phyloP scores from a whole-genome alignment of 2,113 vertebrate genomes.

The Triplophysa tibetana region DNA sequence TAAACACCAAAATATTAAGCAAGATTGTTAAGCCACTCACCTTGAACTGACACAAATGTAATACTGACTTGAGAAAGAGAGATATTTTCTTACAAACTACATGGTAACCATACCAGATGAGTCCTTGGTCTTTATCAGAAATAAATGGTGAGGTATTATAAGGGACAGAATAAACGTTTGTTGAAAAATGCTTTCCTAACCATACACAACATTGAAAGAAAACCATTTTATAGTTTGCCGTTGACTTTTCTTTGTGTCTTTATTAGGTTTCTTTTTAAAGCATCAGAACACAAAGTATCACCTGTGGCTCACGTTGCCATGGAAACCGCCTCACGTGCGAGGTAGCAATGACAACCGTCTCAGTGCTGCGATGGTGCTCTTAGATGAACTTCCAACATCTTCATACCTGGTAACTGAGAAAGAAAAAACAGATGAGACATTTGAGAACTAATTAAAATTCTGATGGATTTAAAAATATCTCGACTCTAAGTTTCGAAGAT shows the following conservation, averaged over 20 bases:
- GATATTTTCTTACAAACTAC: neutral
- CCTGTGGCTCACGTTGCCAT: slow-evolving; percentile 35
- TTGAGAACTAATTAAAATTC: too few relatives aligned
- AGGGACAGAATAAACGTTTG: neutral
- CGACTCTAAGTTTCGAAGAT: too few relatives aligned
- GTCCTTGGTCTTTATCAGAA: neutral
- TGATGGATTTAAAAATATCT: too few relatives aligned
- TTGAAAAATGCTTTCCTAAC: too few relatives aligned
- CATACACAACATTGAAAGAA: neutral
- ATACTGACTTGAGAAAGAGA: neutral
- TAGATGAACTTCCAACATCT: neutral
- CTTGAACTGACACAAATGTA: neutral
- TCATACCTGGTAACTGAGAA: too few relatives aligned
- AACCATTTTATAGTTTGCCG: neutral
- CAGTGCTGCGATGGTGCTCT: slow-evolving; percentile 5
- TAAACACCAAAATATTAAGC: too few relatives aligned
- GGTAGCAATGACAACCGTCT: neutral
- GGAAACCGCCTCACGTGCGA: slow-evolving; percentile 24
- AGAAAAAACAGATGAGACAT: too few relatives aligned
- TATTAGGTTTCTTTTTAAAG: slow-evolving; percentile 4
- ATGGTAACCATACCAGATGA: too few relatives aligned
- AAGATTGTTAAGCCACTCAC: neutral
- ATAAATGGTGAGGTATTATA: neutral
- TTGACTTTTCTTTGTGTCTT: slow-evolving; percentile 7
- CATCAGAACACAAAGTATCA: slow-evolving; percentile 2